Conservation (phyloP, 2,113 vertebrate genomes). For the Perognathus longimembris region DNA sequence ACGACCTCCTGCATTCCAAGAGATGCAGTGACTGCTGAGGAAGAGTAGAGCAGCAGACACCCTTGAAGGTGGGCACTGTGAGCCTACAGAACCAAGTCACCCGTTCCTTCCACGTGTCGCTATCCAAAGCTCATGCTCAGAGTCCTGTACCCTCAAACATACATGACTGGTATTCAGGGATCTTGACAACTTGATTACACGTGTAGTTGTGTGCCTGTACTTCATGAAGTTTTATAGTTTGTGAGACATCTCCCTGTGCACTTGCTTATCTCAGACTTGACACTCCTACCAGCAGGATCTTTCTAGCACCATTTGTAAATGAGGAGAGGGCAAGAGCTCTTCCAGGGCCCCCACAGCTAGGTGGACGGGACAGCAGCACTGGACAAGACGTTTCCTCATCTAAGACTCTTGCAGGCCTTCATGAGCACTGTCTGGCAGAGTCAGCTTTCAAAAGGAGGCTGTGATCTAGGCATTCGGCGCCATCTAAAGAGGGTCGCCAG, state of each 20-base stretch:
- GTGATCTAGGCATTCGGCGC: accelerated
- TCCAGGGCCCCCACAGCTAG: neutral
- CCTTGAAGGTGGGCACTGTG: neutral
- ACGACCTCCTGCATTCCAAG: no score
- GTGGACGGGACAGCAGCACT: accelerated
- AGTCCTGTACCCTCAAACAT: neutral
- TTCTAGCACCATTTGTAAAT: neutral
- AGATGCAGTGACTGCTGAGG: neutral
- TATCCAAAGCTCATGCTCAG: neutral
- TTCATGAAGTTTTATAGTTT: neutral
- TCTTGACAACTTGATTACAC: neutral
- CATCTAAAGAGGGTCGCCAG: accelerated
- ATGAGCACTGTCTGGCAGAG: neutral
- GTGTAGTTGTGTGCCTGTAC: neutral
- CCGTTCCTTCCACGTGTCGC: neutral
- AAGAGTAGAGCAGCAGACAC: neutral
- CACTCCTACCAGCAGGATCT: accelerated
- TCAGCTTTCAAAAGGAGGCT: neutral
- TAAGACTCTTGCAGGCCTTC: neutral
- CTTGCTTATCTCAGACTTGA: neutral
- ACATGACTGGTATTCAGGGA: neutral
- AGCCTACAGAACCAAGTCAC: neutral
- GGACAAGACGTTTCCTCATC: neutral
- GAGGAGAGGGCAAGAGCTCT: neutral
- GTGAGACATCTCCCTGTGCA: neutral